These are phyloP conservation scores for Eudyptes chrysolophus DNA, from an alignment of 2,113 vertebrate genomes.

Conservation along the genomic window DNA sequence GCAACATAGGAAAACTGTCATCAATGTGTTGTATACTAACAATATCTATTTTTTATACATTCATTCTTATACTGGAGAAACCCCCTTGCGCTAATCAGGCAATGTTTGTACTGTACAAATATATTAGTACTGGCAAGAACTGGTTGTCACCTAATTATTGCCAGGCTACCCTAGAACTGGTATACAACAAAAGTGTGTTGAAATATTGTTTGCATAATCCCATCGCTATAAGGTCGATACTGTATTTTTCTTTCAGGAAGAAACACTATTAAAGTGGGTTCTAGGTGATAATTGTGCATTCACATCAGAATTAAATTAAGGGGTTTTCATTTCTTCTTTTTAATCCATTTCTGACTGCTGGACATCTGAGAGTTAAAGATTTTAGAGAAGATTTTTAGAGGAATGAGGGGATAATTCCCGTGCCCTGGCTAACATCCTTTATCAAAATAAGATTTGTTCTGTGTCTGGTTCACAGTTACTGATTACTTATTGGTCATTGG, in stretches of 20 bases:
- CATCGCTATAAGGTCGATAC: background rate
- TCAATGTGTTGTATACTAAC: background rate
- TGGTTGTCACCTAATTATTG: background rate
- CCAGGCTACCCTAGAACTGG: background rate
- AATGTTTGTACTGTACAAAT: background rate
- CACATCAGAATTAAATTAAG: background rate
- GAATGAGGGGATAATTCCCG: background rate
- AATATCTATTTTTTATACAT: background rate
- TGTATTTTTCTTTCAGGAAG: background rate
- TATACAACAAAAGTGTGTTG: background rate
- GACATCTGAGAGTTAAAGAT: constrained; percentile 2
- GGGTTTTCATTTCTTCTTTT: background rate
- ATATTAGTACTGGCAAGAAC: background rate
- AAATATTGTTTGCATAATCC: background rate
- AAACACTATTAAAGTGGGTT: background rate
- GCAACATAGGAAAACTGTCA: background rate
- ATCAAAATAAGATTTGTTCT: constrained; percentile 54
- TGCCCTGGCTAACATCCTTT: constrained; percentile 10
- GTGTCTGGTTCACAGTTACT: constrained; percentile 25
- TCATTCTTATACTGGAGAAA: background rate
- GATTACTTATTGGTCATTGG: constrained; percentile 27
- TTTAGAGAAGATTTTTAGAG: constrained; percentile 2
- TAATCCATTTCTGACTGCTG: background rate
- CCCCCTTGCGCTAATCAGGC: background rate
- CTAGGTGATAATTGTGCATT: background rate